A percentile compares a stretch with the other conserved stretches of the same genome.
Conservation (phyloP, 2,888 invertebrate species). For the Agrypnus murinus region DNA sequence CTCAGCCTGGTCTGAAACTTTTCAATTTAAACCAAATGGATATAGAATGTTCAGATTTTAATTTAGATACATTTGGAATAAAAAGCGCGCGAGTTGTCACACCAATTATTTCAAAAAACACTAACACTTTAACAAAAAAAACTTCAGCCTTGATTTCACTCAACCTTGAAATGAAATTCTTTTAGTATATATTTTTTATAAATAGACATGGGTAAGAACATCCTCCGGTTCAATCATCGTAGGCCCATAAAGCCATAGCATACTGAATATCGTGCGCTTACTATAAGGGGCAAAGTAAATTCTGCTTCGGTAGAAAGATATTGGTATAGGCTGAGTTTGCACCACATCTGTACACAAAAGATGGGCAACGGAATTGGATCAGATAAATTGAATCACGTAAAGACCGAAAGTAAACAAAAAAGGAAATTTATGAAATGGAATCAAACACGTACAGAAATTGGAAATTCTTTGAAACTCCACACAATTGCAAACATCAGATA, state of each 20-base stretch:
- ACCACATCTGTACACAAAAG: conserved; percentile 46
- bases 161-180: no score
- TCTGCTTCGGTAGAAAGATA: conserved; percentile 10
- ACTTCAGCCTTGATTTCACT: no score
- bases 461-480: conserved; percentile 22
- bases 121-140: no score
- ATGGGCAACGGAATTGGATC: conserved; percentile 41
- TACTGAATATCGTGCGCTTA: neutral
- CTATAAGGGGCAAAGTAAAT: neutral
- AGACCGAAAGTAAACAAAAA: conserved; percentile 51
- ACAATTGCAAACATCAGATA: conserved; percentile 4
- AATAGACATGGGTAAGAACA: no score
- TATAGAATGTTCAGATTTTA: conserved; percentile 9
- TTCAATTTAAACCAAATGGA: conserved; percentile 11
- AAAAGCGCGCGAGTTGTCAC: no score
- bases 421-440: conserved; percentile 37
- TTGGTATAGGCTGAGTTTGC: conserved; percentile 20
- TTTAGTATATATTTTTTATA: no score
- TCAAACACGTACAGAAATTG: conserved; percentile 45
- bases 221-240: no score
- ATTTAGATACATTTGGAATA: conserved; percentile 5
- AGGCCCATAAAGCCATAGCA: no score
- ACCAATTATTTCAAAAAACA: no score
- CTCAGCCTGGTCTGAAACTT: neutral
- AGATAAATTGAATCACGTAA: conserved; percentile 51